Base-by-base conservation (phyloP, 2,888 invertebrate species). In the Gryllus longicercus region DNA sequence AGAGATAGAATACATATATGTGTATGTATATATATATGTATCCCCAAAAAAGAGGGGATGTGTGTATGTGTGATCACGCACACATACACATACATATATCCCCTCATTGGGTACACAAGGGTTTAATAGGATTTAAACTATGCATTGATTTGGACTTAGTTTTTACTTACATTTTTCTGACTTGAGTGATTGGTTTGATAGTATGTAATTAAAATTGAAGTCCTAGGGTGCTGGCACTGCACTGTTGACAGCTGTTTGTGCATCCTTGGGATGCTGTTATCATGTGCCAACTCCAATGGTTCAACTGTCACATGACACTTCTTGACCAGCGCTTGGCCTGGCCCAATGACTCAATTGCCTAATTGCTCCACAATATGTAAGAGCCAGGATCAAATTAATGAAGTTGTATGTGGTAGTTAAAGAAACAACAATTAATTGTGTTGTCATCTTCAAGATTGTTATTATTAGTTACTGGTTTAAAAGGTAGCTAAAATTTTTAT, bases 1-100 rank as follows among this genome's bases (percentile, higher is more conserved):
- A 38, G 25, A 25, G 25, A 25, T 21, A 21, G 21, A 63, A 63
- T 63, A 63, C n/a, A 63, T n/a, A 63, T 63, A 14, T 74, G 49
- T 74, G 23, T 74, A 75, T 38, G 51, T 78, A 51, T 51, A 51
- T 50, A 78, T 63, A 50, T 25, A n/a, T 78, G 23, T 51, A 78
- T 12, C 21, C 18, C 50, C 16, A 11, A 38, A 38, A 38, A 38
- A 38, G 38, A 38, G 38, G 38, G 38, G 38, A 38, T 38, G 38
- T 38, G 38, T 38, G 38, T 38, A 38, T 38, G 38, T 38, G 38
- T 38, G 38, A 38, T 38, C 5, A 38, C 38, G 38, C 38, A 38
- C 38, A 38, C 38, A 38, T 8, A 38, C 38, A 5, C 38, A 38
- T 38, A 38, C 8, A 38, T 38, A 8, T 8, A 38, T 38, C 38